A percentile compares a stretch with the other conserved stretches of the same genome.
Evolutionary conservation across 2,797 vertebrate species (phyloP).

Genomic region (Heteromormyrus szaboi): DNA sequence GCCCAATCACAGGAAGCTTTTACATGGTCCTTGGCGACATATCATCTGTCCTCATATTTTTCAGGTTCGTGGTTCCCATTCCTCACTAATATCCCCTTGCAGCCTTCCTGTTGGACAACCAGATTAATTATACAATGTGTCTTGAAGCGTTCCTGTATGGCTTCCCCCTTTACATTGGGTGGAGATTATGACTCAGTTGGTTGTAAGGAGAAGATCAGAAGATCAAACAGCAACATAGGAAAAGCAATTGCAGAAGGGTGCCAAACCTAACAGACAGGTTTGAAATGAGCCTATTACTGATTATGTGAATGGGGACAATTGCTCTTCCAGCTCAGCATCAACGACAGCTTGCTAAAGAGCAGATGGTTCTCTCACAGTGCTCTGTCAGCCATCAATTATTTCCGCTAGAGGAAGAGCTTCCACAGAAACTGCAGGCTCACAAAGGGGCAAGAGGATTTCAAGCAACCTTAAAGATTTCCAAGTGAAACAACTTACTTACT

Average conservation of each 20-base stretch:
- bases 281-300: slow-evolving; percentile 10
- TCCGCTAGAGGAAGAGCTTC: slow-evolving; percentile 9
- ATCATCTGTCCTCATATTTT: neutral
- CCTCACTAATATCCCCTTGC: neutral
- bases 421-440: slow-evolving; percentile 9
- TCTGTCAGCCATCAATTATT: slow-evolving; percentile 16
- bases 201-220: neutral
- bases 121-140: neutral
- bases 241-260: neutral
- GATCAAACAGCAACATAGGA: neutral
- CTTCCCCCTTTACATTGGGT: neutral
- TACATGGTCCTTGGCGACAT: neutral
- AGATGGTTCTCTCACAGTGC: neutral
- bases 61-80: neutral
- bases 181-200: neutral
- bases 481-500: neutral
- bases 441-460: neutral
- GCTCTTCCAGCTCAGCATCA: neutral
- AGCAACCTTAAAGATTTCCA: neutral
- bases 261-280: slow-evolving; percentile 2
- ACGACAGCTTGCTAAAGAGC: slow-evolving; percentile 9
- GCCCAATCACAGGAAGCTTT: neutral
- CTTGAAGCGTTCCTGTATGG: neutral
- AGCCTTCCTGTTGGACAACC: neutral
- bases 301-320: neutral